These are phyloP conservation scores for Drosophila suboccidentalis DNA, from an alignment of 2,888 invertebrate genomes.

Conservation along the genomic window DNA sequence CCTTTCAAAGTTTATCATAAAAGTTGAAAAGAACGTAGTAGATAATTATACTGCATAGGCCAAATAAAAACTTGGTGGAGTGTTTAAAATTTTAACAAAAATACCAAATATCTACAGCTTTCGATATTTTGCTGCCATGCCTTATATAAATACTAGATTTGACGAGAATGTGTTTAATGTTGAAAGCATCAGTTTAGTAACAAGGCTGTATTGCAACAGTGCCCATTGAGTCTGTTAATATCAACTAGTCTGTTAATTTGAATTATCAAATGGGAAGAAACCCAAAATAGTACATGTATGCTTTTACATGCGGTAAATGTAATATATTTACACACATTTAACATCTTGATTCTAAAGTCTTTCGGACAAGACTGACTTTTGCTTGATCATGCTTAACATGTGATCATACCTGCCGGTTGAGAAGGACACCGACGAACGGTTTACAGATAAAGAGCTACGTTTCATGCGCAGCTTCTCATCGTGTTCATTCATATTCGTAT, in stretches of 20 bases:
- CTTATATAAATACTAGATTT: too few relatives aligned
- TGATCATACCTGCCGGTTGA: conserved; percentile 4
- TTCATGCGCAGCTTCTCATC: background rate
- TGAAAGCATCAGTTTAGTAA: background rate
- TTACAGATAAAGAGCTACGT: background rate
- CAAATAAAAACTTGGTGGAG: too few relatives aligned
- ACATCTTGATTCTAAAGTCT: background rate
- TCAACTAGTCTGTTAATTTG: background rate
- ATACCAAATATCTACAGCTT: too few relatives aligned
- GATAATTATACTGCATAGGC: too few relatives aligned
- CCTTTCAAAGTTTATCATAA: too few relatives aligned
- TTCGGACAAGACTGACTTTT: background rate
- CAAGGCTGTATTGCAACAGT: background rate
- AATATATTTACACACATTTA: background rate
- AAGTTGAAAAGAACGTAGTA: too few relatives aligned
- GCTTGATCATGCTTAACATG: conserved; percentile 3
- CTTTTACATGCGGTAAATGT: background rate
- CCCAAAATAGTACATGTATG: background rate
- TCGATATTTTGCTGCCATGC: too few relatives aligned
- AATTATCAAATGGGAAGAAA: background rate
- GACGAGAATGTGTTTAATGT: too few relatives aligned
- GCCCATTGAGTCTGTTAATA: conserved; percentile 1
- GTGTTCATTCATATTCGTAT: background rate
- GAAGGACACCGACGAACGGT: background rate
- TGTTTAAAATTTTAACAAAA: too few relatives aligned